Base-by-base conservation (phyloP, 2,113 vertebrate species). In the Engraulis encrasicolus region DNA sequence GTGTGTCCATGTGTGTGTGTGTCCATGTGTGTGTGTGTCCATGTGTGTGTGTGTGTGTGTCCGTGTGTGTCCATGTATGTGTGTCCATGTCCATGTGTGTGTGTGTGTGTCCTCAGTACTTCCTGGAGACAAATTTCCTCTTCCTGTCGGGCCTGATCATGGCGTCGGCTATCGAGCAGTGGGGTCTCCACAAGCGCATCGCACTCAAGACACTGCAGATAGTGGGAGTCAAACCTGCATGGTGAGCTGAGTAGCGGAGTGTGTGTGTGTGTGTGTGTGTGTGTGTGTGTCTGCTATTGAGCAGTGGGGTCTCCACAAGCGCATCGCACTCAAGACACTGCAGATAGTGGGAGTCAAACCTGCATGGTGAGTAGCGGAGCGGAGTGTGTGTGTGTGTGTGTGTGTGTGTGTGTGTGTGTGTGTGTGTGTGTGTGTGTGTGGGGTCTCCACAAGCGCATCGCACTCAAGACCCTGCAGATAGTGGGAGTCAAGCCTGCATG, bases 61-160 rank as follows among this genome's bases (percentile, higher is more conserved):
- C n/a, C n/a, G n/a, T n/a, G n/a, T n/a, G n/a, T n/a, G n/a, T n/a
- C n/a, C n/a, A n/a, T n/a, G n/a, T n/a, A n/a, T n/a, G n/a, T n/a
- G n/a, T n/a, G n/a, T n/a, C n/a, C n/a, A n/a, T n/a, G n/a, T n/a
- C n/a, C n/a, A n/a, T n/a, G n/a, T n/a, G n/a, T n/a, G n/a, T n/a
- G n/a, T n/a, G n/a, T n/a, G n/a, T 99, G 85, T 99, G 98, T 86
- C 95, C 96, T 0, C 97, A 99, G 40, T 99, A 99, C 91, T 99
- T 99, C 89, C 91, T 99, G 37, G 98, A 99, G 88, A 99, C 98
- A 88, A 99, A 99, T 87, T 99, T 99, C 88, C 97, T 99, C 79
- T 99, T 99, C 83, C 93, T 99, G 86, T 99, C 98, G 2, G 98
- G 98, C 0, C 94, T 99, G n/a, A 94, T 99, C 82, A 96, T 99